Evolutionary conservation across 2,888 invertebrate species (phyloP), one percentile per base, ranked within the genome.

Genomic region (Oasisia sp.): DNA sequence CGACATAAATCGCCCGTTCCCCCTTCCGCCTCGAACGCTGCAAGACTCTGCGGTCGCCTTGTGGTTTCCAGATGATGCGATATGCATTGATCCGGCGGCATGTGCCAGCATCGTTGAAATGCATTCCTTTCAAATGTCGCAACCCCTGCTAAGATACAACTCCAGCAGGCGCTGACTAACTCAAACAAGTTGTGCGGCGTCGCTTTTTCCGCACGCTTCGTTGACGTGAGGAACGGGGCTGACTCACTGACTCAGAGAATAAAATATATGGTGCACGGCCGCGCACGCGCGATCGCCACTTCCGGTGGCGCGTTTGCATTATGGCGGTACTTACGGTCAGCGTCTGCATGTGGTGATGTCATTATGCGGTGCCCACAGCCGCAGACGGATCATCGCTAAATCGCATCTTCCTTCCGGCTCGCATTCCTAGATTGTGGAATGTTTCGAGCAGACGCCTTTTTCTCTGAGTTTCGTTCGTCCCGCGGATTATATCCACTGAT

Each of bases 1-100:
- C 74, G 7, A 74, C 74, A 74, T 74, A 74, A 74, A 74, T 74
- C 74, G 74, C 74, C 27, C 74, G 74, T n/a, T 74, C 27, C 4
- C 4, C n/a, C 74, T 74, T 3, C 74, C 74, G 74, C 74, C 3
- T 74, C 27, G 27, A 19, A 74, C 27, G 74, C 74, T 4, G 74
- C n/a, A 74, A 74, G 74, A 74, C 27, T 74, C 3, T 74, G 74
- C 27, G 74, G 74, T 74, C 5, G 74, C 74, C 74, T 19, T 74
- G 74, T 74, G 74, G 74, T 74, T 74, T 74, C 74, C 74, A 74
- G 74, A 74, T 74, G 74, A 74, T 74, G 74, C 74, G 74, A 74
- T 74, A 74, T n/a, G 74, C 74, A 74, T 74, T 74, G 74, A 74
- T 27, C 74, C 19, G 74, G 74, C 74, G 27, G 74, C 74, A 74